Evolutionary conservation across 2,797 vertebrate species (phyloP).

Genomic region (Epinephelus awoara): DNA sequence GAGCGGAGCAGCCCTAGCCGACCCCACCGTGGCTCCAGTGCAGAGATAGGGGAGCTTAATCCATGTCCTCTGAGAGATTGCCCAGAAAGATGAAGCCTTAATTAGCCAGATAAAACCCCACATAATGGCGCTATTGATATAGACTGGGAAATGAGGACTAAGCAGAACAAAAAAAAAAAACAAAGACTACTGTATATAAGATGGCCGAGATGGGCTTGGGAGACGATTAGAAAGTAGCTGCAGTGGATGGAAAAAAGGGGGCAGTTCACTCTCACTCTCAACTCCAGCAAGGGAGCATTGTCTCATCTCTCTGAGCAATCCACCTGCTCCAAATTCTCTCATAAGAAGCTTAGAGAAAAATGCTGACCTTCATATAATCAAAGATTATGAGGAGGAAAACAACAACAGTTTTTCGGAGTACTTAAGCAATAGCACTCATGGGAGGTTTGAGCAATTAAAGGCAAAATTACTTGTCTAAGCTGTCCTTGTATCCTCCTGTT

Average conservation of each 20-base stretch:
- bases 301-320: slow-evolving; percentile 72
- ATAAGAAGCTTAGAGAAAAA: slow-evolving; percentile 84
- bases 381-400: slow-evolving; percentile 82
- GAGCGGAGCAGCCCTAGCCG: slow-evolving; percentile 29
- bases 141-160: slow-evolving; percentile 70
- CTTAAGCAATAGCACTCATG: slow-evolving; percentile 80
- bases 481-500: slow-evolving; percentile 74
- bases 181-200: slow-evolving; percentile 36
- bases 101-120: slow-evolving; percentile 85
- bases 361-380: slow-evolving; percentile 85
- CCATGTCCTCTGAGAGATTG: slow-evolving; percentile 83
- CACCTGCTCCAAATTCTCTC: slow-evolving; percentile 78
- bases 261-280: slow-evolving; percentile 42
- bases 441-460: slow-evolving; percentile 83
- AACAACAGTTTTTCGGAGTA: slow-evolving; percentile 79
- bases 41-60: slow-evolving; percentile 79
- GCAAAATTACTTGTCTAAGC: slow-evolving; percentile 83
- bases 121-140: slow-evolving; percentile 83
- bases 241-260: slow-evolving; percentile 17
- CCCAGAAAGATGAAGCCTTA: slow-evolving; percentile 83
- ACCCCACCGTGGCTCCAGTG: slow-evolving; percentile 63
- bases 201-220: slow-evolving; percentile 41
- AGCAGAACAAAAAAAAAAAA: slow-evolving; percentile 51
- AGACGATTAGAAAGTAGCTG: slow-evolving; percentile 37
- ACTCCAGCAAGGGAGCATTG: slow-evolving; percentile 43